phyloP scores from a whole-genome alignment of 2,797 vertebrate genomes.

The Hydrolagus colliei region DNA sequence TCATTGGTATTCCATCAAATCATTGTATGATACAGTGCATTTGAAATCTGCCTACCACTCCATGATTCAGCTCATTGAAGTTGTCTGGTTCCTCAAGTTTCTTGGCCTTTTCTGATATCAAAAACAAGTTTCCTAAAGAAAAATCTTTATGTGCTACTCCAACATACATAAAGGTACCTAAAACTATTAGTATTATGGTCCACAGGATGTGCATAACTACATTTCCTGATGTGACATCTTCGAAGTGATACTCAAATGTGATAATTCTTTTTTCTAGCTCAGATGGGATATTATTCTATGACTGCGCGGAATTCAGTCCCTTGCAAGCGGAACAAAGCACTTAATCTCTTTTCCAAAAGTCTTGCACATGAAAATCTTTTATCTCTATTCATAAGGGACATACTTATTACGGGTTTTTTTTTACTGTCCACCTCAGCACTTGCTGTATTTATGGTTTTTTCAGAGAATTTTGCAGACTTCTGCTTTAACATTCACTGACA shows the following conservation, averaged over 20 bases:
- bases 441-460: conserved; percentile 26
- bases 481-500: conserved; percentile 27
- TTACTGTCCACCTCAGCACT: background rate
- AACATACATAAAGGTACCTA: background rate
- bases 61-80: background rate
- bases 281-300: background rate
- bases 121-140: background rate
- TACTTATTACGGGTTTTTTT: conserved; percentile 1
- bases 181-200: background rate
- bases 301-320: background rate
- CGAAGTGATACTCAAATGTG: background rate
- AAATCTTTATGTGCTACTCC: background rate
- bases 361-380: background rate
- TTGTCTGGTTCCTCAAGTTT: background rate
- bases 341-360: conserved; percentile 7
- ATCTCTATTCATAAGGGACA: conserved; percentile 1
- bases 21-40: background rate
- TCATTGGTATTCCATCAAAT: background rate
- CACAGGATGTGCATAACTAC: background rate
- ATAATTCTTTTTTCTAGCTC: background rate
- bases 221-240: background rate
- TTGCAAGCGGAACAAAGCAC: background rate
- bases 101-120: background rate
- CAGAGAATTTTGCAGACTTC: conserved; percentile 6
- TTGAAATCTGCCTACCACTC: background rate